Conservation (phyloP, 2,113 vertebrate species). For the Sprattus sprattus region DNA sequence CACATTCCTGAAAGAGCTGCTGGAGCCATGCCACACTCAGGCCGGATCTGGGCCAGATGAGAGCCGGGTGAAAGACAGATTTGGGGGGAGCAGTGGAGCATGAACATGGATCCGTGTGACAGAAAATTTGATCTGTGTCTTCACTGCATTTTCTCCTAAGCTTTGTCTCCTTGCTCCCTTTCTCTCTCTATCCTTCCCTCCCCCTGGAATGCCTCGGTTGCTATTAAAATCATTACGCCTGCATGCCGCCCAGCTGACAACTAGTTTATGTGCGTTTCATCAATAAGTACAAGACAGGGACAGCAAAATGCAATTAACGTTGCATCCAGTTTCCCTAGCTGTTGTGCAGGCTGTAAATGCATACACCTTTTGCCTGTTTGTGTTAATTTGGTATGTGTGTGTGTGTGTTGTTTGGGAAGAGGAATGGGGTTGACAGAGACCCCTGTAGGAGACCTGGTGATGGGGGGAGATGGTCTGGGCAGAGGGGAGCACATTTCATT, state of each 20-base stretch:
- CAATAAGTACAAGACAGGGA: conserved; percentile 49
- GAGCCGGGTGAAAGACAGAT: too few species aligned
- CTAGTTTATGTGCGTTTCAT: conserved; percentile 41
- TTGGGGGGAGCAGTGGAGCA: too few species aligned
- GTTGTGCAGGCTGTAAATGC: conserved; percentile 44
- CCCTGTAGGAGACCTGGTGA: too few species aligned
- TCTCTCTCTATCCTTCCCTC: not conserved
- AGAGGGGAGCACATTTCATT: too few species aligned
- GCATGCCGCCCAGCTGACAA: conserved; percentile 28
- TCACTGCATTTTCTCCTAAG: conserved; percentile 19
- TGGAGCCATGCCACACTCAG: not conserved
- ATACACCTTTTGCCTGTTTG: conserved; percentile 20
- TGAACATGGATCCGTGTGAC: too few species aligned
- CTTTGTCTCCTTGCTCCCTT: not conserved
- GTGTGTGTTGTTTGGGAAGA: not conserved
- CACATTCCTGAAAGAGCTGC: not conserved
- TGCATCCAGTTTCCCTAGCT: conserved; percentile 31
- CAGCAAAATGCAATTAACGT: conserved; percentile 50
- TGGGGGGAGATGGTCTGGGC: too few species aligned
- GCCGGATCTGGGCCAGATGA: not conserved
- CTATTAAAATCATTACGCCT: conserved; percentile 32
- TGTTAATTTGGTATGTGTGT: not conserved
- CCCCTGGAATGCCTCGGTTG: conserved; percentile 28
- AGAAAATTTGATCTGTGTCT: conserved; percentile 30
- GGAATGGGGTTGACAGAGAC: not conserved